Evolutionary conservation across 1,140 invertebrate species (phyloP).

Genomic region (Drosophila ironensis): DNA sequence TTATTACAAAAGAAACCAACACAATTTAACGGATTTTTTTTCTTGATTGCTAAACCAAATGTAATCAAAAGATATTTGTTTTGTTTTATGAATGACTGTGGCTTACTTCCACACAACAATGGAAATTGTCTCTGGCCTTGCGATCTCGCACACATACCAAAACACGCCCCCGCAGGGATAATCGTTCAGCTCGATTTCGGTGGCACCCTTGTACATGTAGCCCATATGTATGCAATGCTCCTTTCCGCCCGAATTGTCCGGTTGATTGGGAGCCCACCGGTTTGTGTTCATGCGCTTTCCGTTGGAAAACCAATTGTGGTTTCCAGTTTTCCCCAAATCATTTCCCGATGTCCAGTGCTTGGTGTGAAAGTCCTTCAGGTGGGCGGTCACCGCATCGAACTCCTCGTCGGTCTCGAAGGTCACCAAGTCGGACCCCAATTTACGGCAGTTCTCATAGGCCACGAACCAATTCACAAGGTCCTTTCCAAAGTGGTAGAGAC

Average conservation of each 20-base stretch:
- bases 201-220: constrained; percentile 9
- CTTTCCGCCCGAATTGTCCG: constrained; percentile 28
- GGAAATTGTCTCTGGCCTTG: constrained; percentile 84
- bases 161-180: constrained; percentile 17
- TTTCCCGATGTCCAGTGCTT: constrained; percentile 46
- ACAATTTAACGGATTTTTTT: no score
- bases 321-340: constrained; percentile 30
- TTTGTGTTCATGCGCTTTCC: constrained; percentile 19
- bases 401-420: constrained; percentile 28
- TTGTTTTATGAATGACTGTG: no score
- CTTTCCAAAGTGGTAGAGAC: constrained; percentile 35
- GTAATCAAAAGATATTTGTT: no score
- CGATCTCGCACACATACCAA: constrained; percentile 82
- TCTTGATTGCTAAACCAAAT: no score
- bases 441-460: constrained; percentile 23
- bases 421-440: constrained; percentile 15
- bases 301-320: constrained; percentile 32
- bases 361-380: neutral
- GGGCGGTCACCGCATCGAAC: constrained; percentile 13
- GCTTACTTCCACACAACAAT: constrained; percentile 62
- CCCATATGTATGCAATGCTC: constrained; percentile 52
- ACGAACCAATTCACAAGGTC: constrained; percentile 24
- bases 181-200: constrained; percentile 24
- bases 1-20: no score
- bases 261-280: constrained; percentile 30